A percentile compares a stretch with the other conserved stretches of the same genome.
Evolutionary conservation across 2,888 invertebrate species (phyloP).

Genomic region (Hypsopygia costalis): DNA sequence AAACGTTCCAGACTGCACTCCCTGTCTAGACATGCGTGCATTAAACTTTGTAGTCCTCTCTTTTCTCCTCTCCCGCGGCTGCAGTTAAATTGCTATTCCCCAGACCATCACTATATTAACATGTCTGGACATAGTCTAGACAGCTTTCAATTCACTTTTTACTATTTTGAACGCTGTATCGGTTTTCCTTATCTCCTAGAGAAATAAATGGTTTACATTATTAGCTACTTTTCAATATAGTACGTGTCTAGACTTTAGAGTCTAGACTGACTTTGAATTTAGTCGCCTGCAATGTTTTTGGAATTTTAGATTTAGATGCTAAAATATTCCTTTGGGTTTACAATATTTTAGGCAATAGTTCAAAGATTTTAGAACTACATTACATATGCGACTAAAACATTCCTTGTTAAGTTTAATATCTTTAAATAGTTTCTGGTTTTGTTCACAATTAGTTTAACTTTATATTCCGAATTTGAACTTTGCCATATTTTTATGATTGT

Average conservation of each 20-base stretch:
- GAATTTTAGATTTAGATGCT: too few relatives aligned
- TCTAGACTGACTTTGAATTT: slow-evolving; percentile 21
- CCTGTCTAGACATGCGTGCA: slow-evolving; percentile 52
- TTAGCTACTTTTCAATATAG: slow-evolving; percentile 22
- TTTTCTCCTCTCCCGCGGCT: slow-evolving; percentile 19
- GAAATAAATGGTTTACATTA: slow-evolving; percentile 24
- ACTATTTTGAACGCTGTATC: slow-evolving; percentile 18
- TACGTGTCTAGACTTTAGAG: slow-evolving; percentile 29
- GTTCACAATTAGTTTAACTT: too few relatives aligned
- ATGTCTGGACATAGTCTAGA: slow-evolving; percentile 27
- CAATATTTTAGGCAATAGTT: too few relatives aligned
- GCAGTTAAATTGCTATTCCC: slow-evolving; percentile 22
- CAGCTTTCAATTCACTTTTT: slow-evolving; percentile 17
- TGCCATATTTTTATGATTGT: too few relatives aligned
- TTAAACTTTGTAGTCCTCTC: slow-evolving; percentile 27
- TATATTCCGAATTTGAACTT: too few relatives aligned
- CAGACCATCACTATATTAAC: slow-evolving; percentile 17
- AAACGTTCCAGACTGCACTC: neutral
- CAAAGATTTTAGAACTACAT: too few relatives aligned
- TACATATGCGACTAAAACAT: too few relatives aligned
- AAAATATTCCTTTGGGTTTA: too few relatives aligned
- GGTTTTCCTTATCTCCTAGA: slow-evolving; percentile 11
- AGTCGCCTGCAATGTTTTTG: neutral
- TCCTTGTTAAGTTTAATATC: too few relatives aligned
- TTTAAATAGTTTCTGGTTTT: too few relatives aligned